These are phyloP conservation scores for Acronicta alni DNA, from an alignment of 2,888 invertebrate genomes.

Conservation along the genomic window DNA sequence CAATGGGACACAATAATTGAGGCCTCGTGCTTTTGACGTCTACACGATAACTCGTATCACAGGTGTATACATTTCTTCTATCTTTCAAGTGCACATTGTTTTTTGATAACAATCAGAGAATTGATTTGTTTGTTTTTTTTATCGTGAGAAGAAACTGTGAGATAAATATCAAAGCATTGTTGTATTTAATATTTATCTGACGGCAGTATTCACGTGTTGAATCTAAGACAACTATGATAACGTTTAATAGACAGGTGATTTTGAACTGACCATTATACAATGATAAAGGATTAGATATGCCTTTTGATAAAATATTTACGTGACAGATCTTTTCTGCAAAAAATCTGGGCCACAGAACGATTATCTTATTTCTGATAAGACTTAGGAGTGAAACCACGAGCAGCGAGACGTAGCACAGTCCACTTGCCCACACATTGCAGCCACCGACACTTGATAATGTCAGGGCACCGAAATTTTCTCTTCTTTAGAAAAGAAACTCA, in stretches of 20 bases:
- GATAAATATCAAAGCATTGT: slow-evolving; percentile 14
- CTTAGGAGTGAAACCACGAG: no score
- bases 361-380: no score
- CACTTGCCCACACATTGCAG: no score
- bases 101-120: slow-evolving; percentile 14
- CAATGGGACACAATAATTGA: slow-evolving; percentile 21
- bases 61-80: slow-evolving; percentile 17
- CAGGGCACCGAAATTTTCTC: no score
- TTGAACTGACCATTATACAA: neutral
- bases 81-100: slow-evolving; percentile 14
- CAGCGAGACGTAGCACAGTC: no score
- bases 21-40: neutral
- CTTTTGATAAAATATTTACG: no score
- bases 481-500: no score
- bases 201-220: neutral
- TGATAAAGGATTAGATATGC: neutral
- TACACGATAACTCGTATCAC: slow-evolving; percentile 11
- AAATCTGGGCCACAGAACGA: no score
- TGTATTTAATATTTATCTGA: neutral
- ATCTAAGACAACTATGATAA: neutral
- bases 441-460: no score
- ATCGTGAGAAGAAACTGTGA: slow-evolving; percentile 19
- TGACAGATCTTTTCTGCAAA: no score
- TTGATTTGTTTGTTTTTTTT: slow-evolving; percentile 8
- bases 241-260: neutral